Base-by-base conservation (phyloP, 2,888 invertebrate species). In the Heliconius cydno region DNA sequence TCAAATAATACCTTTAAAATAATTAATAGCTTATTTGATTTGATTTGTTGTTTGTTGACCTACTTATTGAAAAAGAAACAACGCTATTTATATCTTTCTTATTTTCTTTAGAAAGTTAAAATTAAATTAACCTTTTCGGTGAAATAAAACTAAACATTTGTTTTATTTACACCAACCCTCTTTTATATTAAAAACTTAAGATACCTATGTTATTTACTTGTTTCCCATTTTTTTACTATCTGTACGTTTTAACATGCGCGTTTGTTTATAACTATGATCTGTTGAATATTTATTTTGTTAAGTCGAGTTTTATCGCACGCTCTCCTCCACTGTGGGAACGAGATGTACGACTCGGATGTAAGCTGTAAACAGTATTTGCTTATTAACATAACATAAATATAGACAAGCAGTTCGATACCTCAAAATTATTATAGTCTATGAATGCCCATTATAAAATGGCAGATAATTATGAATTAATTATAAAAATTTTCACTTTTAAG, bases 221-320 rank as follows among this genome's bases (percentile, higher is more conserved):
- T 52, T 22, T 22, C 2, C 22, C 2, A 3, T 28, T 72, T 25
- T 41, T 82, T 78, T 82, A 63, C 81, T 78, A 74, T 71, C 82
- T 46, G 68, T 81, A 81, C 74, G 9, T 60, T 76, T 74, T 85
- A 91, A 90, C 92, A 92, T 88, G 90, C 86, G 87, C 87, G 84
- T 89, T 92, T 94, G 92, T 93, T 94, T 94, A 93, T 89, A 90
- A 88, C 89, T 85, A 90, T 89, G 90, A 90, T 90, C 90, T 90
- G 92, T 91, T 92, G 92, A 91, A 94, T 94, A 94, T 94, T 94
- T 94, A 94, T 94, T 94, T 94, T 94, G 91, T 92, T 93, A 91
- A 87, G 91, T 89, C 87, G 87, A 86, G 89, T 90, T 88, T 88
- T 90, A 92, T 94, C 92, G 91, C 92, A 92, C 92, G 92, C 89